A percentile compares a stretch with the other conserved stretches of the same genome.
phyloP scores from a whole-genome alignment of 2,797 vertebrate genomes.

The Onychomys torridus region DNA sequence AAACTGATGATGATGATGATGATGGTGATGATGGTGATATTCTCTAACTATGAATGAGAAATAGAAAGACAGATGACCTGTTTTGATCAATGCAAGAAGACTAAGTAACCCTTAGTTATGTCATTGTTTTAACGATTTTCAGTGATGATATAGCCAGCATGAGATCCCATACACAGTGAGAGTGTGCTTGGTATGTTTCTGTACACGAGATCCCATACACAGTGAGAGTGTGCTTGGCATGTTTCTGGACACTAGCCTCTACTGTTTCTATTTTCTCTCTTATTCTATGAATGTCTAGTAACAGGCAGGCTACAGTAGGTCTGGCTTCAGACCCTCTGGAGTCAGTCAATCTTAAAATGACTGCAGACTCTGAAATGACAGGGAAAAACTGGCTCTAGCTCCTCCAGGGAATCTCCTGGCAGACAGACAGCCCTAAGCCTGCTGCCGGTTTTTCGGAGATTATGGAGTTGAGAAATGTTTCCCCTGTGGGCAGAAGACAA shows the following conservation, averaged over 20 bases:
- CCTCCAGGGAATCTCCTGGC: constrained; percentile 51
- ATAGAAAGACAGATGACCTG: constrained; percentile 42
- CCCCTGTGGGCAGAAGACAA: constrained; percentile 41
- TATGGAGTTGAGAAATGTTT: constrained; percentile 67
- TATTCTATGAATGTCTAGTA: background rate
- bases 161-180: background rate
- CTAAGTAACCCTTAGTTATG: background rate
- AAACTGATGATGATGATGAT: constrained; percentile 60
- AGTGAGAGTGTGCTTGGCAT: background rate
- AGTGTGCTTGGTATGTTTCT: background rate
- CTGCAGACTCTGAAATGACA: constrained; percentile 64
- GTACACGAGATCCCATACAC: background rate
- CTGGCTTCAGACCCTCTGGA: constrained; percentile 47
- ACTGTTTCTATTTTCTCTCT: constrained; percentile 61
- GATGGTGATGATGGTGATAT: background rate
- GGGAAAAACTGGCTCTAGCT: background rate
- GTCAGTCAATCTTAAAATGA: constrained; percentile 67
- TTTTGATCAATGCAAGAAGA: constrained; percentile 12
- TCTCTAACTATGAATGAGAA: constrained; percentile 58
- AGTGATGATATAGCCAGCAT: background rate
- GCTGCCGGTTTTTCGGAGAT: constrained; percentile 67
- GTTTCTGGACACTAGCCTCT: constrained; percentile 29
- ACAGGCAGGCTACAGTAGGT: background rate
- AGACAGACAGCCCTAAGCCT: constrained; percentile 60
- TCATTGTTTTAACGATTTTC: constrained; percentile 45